Base-by-base conservation (phyloP, 2,113 vertebrate species). In the Rhynchopsitta pachyrhyncha region DNA sequence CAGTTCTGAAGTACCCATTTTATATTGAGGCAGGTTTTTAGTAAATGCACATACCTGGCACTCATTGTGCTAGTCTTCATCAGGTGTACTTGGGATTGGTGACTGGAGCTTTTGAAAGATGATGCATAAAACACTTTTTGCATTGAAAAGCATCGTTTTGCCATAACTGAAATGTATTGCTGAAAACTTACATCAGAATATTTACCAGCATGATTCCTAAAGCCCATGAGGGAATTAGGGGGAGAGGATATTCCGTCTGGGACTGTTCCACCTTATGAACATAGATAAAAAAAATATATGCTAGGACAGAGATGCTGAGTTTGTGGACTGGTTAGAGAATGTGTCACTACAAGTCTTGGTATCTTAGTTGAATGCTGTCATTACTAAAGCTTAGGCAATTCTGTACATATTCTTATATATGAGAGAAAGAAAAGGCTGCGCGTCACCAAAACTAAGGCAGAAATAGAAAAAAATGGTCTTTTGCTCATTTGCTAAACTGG, bases 1-100 rank as follows among this genome's bases (percentile, higher is more conserved):
- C 60, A 84, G 60, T 46, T 94, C 46, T 82, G 60, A 95, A 94
- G 82, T 44, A 88, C 29, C 22, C 73, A 68, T 81, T 94, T 95
- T 73, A 79, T 81, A 88, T 1, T 55, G 55, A 92, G 60, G 80
- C 44, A 70, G 39, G 33, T 25, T 68, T 92, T 89, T 85, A 84
- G 60, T 84, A 90, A 96, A 86, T 68, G 84, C 57, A 78, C 24
- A 57, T 44, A 63, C 19, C 60, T 68, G 31, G 33, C 24, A 60
- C 23, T 80, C 13, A 37, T 8, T 68, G 35, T 8, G 8, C 71
- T 68, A 42, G 64, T 70, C 86, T 87, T 90, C 44, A 88, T 80
- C 57, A 44, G 17, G 11, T 94, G 8, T 81, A 41, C 39, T 60
- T 55, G 20, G 29, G 42, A 83, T 18, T 10, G 19, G 33, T 80